Base-by-base conservation (phyloP, 2,797 vertebrate species). In the Euphonia xanthogaster region DNA sequence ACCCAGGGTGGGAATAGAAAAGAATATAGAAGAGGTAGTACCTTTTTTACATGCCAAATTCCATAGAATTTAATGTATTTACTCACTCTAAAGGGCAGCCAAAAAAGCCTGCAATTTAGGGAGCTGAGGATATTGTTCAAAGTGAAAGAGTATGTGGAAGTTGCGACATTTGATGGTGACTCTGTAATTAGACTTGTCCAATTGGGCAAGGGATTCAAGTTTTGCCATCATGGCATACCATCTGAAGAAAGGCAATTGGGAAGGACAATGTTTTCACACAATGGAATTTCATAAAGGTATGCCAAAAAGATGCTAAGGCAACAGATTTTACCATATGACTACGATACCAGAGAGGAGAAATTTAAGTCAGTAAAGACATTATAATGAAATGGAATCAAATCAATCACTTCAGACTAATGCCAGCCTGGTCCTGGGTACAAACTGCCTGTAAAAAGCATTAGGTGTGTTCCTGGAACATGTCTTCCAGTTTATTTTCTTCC, bases 401-500 rank as follows among this genome's bases (percentile, higher is more conserved):
- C 37, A 88, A 37, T 63, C 33, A 55, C 58, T 90, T 65, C n/a
- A 91, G 42, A 54, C 6, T 74, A 71, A 86, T 47, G 31, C 7
- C 42, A 88, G 14, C 17, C 21, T 28, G 11, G 14, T 74, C 39
- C 22, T 45, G 8, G 55, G 45, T 18, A 70, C 12, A 7, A 37
- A n/a, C n/a, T 76, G 30, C 53, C 33, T 92, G 42, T 65, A 51
- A 83, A 37, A 88, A 47, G 42, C 30, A 57, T 63, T 63, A 86
- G 10, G 12, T 4, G 0, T 63, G 31, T 23, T 88, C 40, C 86
- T 80, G 72, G 61, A 86, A 83, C 1, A 7, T 9, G 15, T 58
- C 22, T 47, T 77, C 28, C 30, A 25, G 72, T 67, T 72, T 21
- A 50, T 12, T 67, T 83, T 77, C 60, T 90, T 94, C 72, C 78